These are phyloP conservation scores for Clytia hemisphaerica DNA, from an alignment of 30 jellyfish, hydroid and myxozoan species.

Conservation along the genomic window DNA sequence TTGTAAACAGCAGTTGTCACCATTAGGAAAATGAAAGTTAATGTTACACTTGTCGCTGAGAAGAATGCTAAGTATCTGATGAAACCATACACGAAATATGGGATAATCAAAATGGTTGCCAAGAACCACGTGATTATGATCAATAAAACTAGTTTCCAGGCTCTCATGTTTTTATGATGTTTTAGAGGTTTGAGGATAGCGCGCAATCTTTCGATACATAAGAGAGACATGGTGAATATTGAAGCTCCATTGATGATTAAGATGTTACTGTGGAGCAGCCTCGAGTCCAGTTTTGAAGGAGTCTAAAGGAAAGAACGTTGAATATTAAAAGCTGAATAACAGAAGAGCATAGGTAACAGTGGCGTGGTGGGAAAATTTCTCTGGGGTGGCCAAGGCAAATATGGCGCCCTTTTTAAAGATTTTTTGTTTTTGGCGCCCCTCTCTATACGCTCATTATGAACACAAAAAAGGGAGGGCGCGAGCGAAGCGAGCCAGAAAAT, in stretches of 20 bases:
- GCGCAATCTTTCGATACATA: conserved; percentile 30
- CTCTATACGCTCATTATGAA: too few species aligned
- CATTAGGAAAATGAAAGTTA: not conserved
- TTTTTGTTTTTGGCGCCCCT: too few species aligned
- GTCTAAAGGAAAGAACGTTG: too few species aligned
- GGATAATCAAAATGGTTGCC: not conserved
- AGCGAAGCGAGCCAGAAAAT: too few species aligned
- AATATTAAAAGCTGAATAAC: too few species aligned
- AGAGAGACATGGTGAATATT: conserved; percentile 18
- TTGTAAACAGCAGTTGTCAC: not conserved
- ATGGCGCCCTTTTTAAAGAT: too few species aligned
- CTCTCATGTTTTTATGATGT: conserved; percentile 14
- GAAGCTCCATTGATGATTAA: conserved; percentile 30
- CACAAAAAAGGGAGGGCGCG: too few species aligned
- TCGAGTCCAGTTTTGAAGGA: not conserved
- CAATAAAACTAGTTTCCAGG: not conserved
- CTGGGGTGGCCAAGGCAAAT: too few species aligned
- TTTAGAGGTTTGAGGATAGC: conserved; percentile 16
- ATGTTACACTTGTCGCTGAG: conserved; percentile 22
- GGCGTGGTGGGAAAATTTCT: too few species aligned
- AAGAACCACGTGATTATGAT: conserved; percentile 20
- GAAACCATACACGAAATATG: conserved; percentile 16
- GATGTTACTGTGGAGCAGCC: conserved; percentile 4
- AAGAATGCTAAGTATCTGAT: conserved; percentile 26
- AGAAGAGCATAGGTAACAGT: too few species aligned